Evolutionary conservation across 2,797 vertebrate genomes (phyloP), one percentile per base, ranked within the genome.

Genomic region (Spinibarbus caldwelli): DNA sequence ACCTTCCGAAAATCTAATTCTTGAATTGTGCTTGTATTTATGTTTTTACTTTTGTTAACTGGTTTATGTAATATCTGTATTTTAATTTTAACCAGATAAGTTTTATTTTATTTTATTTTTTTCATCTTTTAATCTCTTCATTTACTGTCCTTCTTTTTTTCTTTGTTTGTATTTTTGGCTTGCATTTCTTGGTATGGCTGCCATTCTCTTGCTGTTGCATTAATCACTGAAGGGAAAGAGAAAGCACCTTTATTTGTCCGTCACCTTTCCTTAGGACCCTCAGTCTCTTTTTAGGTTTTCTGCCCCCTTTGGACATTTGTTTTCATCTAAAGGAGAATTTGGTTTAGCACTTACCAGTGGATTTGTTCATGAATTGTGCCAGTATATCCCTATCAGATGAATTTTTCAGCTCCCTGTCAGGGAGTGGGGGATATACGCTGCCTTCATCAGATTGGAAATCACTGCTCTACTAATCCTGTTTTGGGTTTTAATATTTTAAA

Each of bases 401-500:
- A 83, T 90, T 85, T 78, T 82, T 86, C 14, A 78, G 85, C 62
- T 17, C 87, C 83, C 66, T 77, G 84, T 78, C 38, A 26, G 38
- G 88, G 88, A 85, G 31, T 14, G 73, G 77, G 85, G 86, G 86
- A 86, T 75, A 80, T 77, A 76, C 70, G 82, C 72, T 85, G 77
- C 59, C 82, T 71, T 81, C 84, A 75, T 52, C 71, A n/a, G 84
- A 80, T 79, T 84, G 57, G 72, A 80, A 89, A 87, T 88, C 87
- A 88, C 88, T n/a, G 90, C 90, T 92, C 86, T 78, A 84, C 90
- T 85, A 87, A 87, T 90, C 87, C 87, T 86, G 75, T 89, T 90
- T 92, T 91, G 89, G 92, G 89, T 95, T 95, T 94, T 94, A 94
- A 90, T 75, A 88, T 94, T 95, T 94, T 94, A 94, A 85, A 82